Conservation (phyloP, 2,113 vertebrate genomes). For the Lota lota region DNA sequence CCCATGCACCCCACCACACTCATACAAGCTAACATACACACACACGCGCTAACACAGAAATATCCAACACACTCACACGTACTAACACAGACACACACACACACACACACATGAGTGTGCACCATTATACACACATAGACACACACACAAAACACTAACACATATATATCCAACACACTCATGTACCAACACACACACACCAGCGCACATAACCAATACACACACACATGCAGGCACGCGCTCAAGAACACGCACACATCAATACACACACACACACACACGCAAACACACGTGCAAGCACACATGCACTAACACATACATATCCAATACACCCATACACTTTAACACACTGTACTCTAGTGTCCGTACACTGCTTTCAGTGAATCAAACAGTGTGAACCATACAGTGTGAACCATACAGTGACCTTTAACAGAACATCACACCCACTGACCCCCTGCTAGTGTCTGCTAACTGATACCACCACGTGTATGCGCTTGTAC, state of each 20-base stretch:
- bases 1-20: not conserved
- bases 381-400: too few relatives aligned
- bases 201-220: too few relatives aligned
- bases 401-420: slow-evolving; percentile 32
- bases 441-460: slow-evolving; percentile 49
- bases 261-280: too few relatives aligned
- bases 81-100: not conserved
- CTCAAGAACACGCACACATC: too few relatives aligned
- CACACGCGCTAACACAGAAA: not conserved
- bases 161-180: not conserved
- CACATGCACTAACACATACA: slow-evolving; percentile 21
- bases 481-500: not conserved
- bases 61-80: not conserved
- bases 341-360: slow-evolving; percentile 6
- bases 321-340: not conserved
- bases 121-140: too few relatives aligned
- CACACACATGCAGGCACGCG: too few relatives aligned
- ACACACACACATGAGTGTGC: not conserved
- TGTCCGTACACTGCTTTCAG: slow-evolving; percentile 5
- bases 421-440: slow-evolving; percentile 66
- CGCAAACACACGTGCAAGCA: not conserved
- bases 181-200: too few relatives aligned
- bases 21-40: slow-evolving; percentile 19
- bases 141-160: too few relatives aligned
- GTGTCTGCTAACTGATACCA: slow-evolving; percentile 16